Evolutionary conservation across 2,888 invertebrate genomes (phyloP).

Genomic region (Tinea semifulvella): DNA sequence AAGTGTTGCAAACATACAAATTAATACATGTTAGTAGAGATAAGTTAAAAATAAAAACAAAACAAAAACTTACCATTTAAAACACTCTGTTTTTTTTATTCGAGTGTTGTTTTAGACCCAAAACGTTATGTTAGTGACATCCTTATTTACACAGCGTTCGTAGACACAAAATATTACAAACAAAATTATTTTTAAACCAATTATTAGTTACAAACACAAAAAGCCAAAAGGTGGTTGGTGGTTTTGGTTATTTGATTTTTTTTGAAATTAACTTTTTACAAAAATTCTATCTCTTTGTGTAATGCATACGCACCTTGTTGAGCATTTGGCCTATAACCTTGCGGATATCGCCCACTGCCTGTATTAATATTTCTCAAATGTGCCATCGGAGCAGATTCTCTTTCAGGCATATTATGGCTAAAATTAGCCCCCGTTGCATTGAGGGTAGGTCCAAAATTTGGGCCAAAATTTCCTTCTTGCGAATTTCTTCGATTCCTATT

Average conservation of each 20-base stretch:
- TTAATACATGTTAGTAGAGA: constrained; percentile 24
- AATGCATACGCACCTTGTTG: constrained; percentile 62
- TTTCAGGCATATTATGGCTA: constrained; percentile 46
- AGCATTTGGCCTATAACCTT: constrained; percentile 54
- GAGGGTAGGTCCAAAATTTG: constrained; percentile 54
- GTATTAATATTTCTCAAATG: constrained; percentile 52
- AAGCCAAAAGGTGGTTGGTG: constrained; percentile 57
- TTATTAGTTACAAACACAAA: constrained; percentile 41
- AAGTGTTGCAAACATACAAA: constrained; percentile 8
- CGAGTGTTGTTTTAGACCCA: constrained; percentile 1
- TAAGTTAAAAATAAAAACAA: constrained; percentile 27
- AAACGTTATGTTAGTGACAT: constrained; percentile 45
- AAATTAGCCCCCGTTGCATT: constrained; percentile 54
- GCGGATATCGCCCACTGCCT: constrained; percentile 56
- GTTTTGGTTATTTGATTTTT: constrained; percentile 26
- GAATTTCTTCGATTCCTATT: constrained; percentile 54
- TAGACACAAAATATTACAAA: constrained; percentile 23
- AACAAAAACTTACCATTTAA: constrained; percentile 43
- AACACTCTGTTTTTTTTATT: constrained; percentile 6
- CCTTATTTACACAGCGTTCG: constrained; percentile 21
- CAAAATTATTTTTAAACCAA: constrained; percentile 52
- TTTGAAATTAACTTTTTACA: constrained; percentile 20
- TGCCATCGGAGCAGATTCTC: constrained; percentile 58
- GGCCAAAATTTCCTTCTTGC: constrained; percentile 52
- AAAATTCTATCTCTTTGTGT: constrained; percentile 41